These are phyloP conservation scores for Branchipolynoe longqiensis DNA, from an alignment of 2,888 invertebrate species.

Conservation along the genomic window DNA sequence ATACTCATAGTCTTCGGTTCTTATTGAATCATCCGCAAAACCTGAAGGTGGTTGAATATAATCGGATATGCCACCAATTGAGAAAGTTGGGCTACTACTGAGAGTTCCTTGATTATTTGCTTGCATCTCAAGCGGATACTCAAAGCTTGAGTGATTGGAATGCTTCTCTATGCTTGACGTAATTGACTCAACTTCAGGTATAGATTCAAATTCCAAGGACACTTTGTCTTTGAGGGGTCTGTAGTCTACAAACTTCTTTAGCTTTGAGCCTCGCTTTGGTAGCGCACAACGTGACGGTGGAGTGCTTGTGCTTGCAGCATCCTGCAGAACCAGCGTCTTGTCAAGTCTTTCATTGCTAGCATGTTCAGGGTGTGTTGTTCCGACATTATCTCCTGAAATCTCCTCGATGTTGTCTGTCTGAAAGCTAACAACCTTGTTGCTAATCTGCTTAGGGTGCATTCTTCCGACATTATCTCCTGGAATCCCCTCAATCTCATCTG, in stretches of 20 bases:
- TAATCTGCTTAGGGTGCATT: too few relatives aligned
- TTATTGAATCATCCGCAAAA: neutral
- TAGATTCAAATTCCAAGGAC: slow-evolving; percentile 36
- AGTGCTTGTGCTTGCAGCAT: too few relatives aligned
- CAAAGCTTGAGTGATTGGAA: slow-evolving; percentile 33
- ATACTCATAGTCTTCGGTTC: neutral
- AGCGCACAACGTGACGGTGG: too few relatives aligned
- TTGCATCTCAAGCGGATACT: neutral
- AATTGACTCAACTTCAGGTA: slow-evolving; percentile 13
- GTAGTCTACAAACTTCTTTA: slow-evolving; percentile 22
- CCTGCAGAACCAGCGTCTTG: too few relatives aligned
- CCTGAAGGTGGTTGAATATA: neutral
- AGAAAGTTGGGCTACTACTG: neutral
- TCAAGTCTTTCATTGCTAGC: too few relatives aligned
- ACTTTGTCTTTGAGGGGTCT: slow-evolving; percentile 41
- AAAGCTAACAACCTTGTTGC: too few relatives aligned
- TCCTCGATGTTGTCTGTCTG: too few relatives aligned
- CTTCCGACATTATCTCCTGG: too few relatives aligned
- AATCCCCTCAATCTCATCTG: too few relatives aligned
- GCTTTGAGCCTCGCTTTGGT: neutral
- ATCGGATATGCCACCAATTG: neutral
- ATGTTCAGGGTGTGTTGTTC: too few relatives aligned
- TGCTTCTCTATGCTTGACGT: slow-evolving; percentile 1
- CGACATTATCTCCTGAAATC: too few relatives aligned
- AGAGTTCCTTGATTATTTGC: too few relatives aligned